Base-by-base conservation (phyloP, 1,140 invertebrate genomes). In the Drosophila parvula region DNA sequence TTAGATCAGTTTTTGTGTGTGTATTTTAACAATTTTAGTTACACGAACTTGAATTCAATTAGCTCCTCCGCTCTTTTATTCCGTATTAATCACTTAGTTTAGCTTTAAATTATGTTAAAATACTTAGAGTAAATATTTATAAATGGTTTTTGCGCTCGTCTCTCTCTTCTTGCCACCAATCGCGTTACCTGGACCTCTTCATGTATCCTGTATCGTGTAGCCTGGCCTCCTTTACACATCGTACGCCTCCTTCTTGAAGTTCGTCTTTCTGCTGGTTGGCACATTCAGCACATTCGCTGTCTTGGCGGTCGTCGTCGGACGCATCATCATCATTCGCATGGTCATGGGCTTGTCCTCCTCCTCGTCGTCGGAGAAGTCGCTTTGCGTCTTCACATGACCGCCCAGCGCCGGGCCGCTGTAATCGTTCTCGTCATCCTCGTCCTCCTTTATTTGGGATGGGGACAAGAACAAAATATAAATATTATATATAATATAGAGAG, bases 261-360 rank as follows among this genome's bases (percentile, higher is more conserved):
- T 89, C 38, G 86, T 64, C 70, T 83, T 91, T 77, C 77, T 86
- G 78, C 71, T 91, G 56, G 74, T 91, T 92, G 91, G 91, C 91
- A 92, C 91, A 80, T 83, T 90, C 58, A 92, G 82, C 79, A 78
- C 86, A 78, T 90, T 92, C 55, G 58, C 59, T 63, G 47, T 55
- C 58, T 58, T 61, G 47, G 67, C 62, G 48, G 67, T 71, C 40
- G 79, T 71, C 43, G 79, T 74, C 22, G 79, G 74, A 63, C 76
- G 79, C 88, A 86, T 84, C 81, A 84, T 80, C 84, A 88, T 79
- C 74, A 85, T 69, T 60, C 80, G 83, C 90, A 92, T 92, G 32
- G 90, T 92, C 69, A 90, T 86, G 7, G 91, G 91, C 69, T 82
- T 90, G 43, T 91, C 90, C 61, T 91, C 90, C 67, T 91, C 90